Evolutionary conservation across 2,888 invertebrate genomes (phyloP), one percentile per base, ranked within the genome.

Genomic region (Hypselothyrea guttata): DNA sequence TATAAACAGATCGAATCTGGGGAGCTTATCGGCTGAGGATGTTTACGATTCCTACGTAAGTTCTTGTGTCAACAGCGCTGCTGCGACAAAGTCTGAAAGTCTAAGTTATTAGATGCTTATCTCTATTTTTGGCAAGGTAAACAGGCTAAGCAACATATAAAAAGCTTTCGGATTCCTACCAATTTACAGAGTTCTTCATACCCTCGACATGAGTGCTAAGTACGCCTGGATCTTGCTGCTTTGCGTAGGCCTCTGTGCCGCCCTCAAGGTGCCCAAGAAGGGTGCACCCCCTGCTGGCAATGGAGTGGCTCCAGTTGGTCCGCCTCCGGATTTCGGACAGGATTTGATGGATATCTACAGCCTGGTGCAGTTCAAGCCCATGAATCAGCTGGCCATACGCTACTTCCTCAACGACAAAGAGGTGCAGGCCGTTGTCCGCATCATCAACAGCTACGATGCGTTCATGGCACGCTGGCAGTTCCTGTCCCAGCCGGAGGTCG

Each of bases 351-450:
- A 87, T 38, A 48, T 86, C 13, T 59, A 54, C 18, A 46, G 65
- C 0, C 40, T 86, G 4, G 61, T 87, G 31, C 88, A 87, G 28
- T 61, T 71, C 4, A 61, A 75, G 15, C 73, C 74, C 2, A 30
- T 89, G 2, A 64, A 67, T 8, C 52, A 77, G 9, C 55, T 88
- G 5, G 34, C 83, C 7, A 59, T 55, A 18, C 84, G 87, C 4
- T 89, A 88, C 42, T 56, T 88, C 9, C 52, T 88, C 13, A 84
- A 85, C 30, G 88, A 88, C 68, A 74, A 63, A 4, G 72, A 88
- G 71, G 89, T 89, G 45, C 89, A 89, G 62, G 71, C 71, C 1
- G 74, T 89, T 45, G 73, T 88, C n/a, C 75, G 89, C 4, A 78
- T 81, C 33, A 41, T 88, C 8, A 86, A 86, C 46, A 82, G 85